Percentiles rank a stretch among this genome's conserved stretches.
Evolutionary conservation across 2,113 vertebrate species (phyloP).

Genomic region (Arizona elegans): DNA sequence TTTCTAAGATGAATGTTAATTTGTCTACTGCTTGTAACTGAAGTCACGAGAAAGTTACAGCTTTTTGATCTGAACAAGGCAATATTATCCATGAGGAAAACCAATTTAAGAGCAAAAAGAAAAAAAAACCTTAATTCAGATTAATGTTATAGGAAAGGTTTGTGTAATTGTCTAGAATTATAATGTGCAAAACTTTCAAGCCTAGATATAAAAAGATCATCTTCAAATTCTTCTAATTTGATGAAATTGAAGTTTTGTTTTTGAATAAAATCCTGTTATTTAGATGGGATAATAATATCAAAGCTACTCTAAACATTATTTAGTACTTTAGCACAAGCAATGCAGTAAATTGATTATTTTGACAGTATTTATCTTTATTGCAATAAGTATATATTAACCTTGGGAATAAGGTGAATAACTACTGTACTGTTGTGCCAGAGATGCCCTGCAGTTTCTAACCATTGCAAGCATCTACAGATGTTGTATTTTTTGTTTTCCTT

Average conservation of each 20-base stretch:
- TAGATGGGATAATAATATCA: neutral
- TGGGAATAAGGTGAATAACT: slow-evolving; percentile 6
- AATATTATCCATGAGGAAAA: slow-evolving; percentile 32
- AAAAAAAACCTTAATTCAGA: neutral
- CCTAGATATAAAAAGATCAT: neutral
- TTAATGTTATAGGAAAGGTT: neutral
- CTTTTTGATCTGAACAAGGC: slow-evolving; percentile 18
- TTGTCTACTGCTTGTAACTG: neutral
- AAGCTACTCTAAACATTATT: neutral
- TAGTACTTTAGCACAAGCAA: slow-evolving; percentile 32
- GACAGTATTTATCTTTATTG: slow-evolving; percentile 7
- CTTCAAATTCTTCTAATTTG: neutral
- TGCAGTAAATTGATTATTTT: neutral
- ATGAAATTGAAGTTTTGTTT: slow-evolving; percentile 6
- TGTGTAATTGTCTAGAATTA: slow-evolving; percentile 19
- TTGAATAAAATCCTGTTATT: neutral
- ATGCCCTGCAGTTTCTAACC: neutral
- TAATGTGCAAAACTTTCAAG: slow-evolving; percentile 22
- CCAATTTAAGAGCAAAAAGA: neutral
- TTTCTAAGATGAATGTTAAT: slow-evolving; percentile 26
- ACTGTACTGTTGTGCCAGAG: neutral
- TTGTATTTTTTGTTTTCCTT: neutral
- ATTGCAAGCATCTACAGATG: slow-evolving; percentile 22
- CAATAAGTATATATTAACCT: slow-evolving; percentile 27
- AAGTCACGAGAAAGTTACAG: slow-evolving; percentile 28